Base-by-base conservation (phyloP, 2,888 invertebrate species). In the Hypomecis punctinalis region DNA sequence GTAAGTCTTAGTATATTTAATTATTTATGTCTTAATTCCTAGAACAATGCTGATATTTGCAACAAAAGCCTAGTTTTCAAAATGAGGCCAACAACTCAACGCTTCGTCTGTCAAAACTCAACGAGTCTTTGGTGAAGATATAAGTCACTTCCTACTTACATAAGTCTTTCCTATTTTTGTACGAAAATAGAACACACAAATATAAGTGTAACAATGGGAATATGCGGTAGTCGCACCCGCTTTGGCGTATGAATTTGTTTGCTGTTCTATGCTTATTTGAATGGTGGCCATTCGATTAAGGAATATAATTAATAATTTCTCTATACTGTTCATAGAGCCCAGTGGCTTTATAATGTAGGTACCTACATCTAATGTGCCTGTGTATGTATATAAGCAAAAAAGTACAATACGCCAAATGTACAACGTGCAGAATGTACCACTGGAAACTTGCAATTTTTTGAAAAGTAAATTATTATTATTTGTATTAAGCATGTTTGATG, bases 171-270 rank as follows among this genome's bases (percentile, higher is more conserved):
- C 58, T 56, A 60, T 60, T 64, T 40, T 66, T 66, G 37, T 51
- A 57, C 70, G 61, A 68, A 57, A 58, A 52, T 60, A 56, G 58
- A 49, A 62, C 58, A 46, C 58, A 61, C 53, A 61, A 58, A 65
- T 65, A 65, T 65, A 66, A 55, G 64, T 64, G 63, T 63, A 53
- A 64, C 63, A 73, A 77, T 65, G 35, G 58, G 75, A 78, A 78
- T 78, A 23, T 23, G 23, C 23, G 23, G 23, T 23, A 78, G 79
- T 65, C 53, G 36, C 40, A 65, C 63, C 70, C 62, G 62, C 69
- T 72, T 71, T 76, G 70, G 73, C 75, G 51, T 66, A 69, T 64
- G 60, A 37, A 42, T 63, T 65, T 63, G 66, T 66, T 72, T 67
- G 63, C 63, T 65, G 64, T 74, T 74, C 67, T 60, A 60, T 58